Conservation (phyloP, 2,888 invertebrate species). For the Dyspetes luteomarginatus region DNA sequence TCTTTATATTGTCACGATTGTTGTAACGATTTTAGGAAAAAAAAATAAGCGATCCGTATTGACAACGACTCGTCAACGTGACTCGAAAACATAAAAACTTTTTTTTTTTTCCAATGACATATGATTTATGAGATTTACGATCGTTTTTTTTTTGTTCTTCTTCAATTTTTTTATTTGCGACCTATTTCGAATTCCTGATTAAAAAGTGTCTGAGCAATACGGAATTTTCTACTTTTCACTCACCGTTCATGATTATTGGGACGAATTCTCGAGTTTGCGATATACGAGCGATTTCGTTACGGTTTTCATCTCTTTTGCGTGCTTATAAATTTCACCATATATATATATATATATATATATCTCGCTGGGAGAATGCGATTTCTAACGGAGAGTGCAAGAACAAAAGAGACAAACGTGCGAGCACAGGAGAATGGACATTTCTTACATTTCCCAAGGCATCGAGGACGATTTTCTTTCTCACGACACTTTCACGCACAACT, state of each 20-base stretch:
- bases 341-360: background rate
- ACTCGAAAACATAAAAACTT: background rate
- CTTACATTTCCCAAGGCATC: conserved; percentile 49
- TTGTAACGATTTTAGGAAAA: conserved; percentile 11
- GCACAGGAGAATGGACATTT: conserved; percentile 40
- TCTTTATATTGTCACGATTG: conserved; percentile 1
- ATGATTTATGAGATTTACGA: conserved; percentile 1
- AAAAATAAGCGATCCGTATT: background rate
- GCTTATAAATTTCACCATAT: background rate
- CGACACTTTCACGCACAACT: conserved; percentile 54
- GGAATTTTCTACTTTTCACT: background rate
- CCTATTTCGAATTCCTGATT: background rate
- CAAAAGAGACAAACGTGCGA: conserved; percentile 30
- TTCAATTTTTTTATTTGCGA: background rate
- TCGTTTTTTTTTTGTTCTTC: background rate
- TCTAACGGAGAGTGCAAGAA: conserved; percentile 34
- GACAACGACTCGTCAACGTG: background rate
- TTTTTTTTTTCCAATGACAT: background rate
- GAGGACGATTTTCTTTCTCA: conserved; percentile 58
- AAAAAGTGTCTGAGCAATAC: background rate
- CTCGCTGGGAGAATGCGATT: conserved; percentile 20
- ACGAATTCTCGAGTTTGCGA: background rate
- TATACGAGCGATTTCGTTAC: conserved; percentile 20
- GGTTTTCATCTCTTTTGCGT: conserved; percentile 25
- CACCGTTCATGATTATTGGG: background rate